Evolutionary conservation across 2,888 invertebrate species (phyloP).

Genomic region (Tetragonula carbonaria): DNA sequence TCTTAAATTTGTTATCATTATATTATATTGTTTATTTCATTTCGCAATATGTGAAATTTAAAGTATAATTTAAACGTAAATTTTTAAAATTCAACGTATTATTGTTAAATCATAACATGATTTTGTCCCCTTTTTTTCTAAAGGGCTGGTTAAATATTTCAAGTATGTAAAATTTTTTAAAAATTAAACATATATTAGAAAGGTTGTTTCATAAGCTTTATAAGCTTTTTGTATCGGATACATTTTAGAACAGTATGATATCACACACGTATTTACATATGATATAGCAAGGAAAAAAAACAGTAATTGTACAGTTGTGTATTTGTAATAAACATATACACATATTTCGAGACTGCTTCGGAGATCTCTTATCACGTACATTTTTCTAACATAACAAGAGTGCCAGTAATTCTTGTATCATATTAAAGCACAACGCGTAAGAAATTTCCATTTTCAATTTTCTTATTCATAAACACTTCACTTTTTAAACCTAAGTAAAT

Average conservation of each 20-base stretch:
- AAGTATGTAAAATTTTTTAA: constrained; percentile 46
- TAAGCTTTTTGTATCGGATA: constrained; percentile 61
- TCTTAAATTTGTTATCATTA: constrained; percentile 23
- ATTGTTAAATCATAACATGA: constrained; percentile 31
- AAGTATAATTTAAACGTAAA: constrained; percentile 24
- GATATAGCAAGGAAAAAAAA: constrained; percentile 68
- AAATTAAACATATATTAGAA: constrained; percentile 31
- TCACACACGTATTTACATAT: constrained; percentile 77
- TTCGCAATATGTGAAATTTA: constrained; percentile 35
- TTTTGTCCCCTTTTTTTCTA: constrained; percentile 20
- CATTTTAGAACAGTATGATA: constrained; percentile 72
- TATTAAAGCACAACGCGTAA: constrained; percentile 55
- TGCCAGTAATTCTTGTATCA: constrained; percentile 66
- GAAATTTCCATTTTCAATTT: constrained; percentile 51
- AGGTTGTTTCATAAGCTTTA: constrained; percentile 56
- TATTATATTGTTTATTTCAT: constrained; percentile 39
- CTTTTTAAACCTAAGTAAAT: constrained; percentile 59
- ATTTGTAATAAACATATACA: constrained; percentile 69
- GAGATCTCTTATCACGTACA: constrained; percentile 74
- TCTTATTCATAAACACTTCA: constrained; percentile 42
- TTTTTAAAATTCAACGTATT: constrained; percentile 21
- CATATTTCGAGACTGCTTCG: constrained; percentile 73
- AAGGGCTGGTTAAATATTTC: constrained; percentile 46
- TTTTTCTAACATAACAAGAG: constrained; percentile 64
- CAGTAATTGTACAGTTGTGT: constrained; percentile 77